Percentiles rank a stretch among this genome's conserved stretches.
Conservation (phyloP, 2,797 vertebrate genomes). For the Pyrocephalus nanus region DNA sequence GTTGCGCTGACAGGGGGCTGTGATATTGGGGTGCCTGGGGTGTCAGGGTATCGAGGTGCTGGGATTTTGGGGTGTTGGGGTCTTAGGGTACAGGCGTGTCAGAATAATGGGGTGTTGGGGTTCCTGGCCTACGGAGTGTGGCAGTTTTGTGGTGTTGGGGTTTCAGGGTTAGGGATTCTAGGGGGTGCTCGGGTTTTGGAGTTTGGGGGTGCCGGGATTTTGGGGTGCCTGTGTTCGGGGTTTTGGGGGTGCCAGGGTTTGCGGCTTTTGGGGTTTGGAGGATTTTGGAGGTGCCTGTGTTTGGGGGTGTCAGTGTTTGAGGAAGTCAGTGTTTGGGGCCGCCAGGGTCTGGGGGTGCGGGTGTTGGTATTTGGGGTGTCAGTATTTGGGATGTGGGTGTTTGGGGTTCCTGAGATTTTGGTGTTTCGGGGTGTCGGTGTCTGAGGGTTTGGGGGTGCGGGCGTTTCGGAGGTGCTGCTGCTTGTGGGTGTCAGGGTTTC, state of each 20-base stretch:
- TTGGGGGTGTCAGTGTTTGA: background rate
- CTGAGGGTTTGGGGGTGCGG: background rate
- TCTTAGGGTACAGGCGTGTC: fast-evolving
- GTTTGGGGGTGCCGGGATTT: background rate
- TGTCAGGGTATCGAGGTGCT: background rate
- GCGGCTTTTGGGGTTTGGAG: background rate
- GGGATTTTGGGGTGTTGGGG: background rate
- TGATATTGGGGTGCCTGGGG: background rate
- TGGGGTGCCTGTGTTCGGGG: background rate
- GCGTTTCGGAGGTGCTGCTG: background rate
- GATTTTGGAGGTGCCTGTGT: background rate
- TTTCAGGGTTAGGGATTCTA: background rate
- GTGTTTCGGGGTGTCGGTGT: background rate
- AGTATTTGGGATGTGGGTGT: background rate
- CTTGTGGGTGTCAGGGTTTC: background rate
- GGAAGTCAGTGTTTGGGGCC: background rate
- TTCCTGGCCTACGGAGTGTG: background rate
- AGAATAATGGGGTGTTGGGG: too few species aligned
- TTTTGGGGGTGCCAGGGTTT: background rate
- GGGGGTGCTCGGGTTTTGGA: background rate
- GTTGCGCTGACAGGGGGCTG: fast-evolving
- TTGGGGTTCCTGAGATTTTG: background rate
- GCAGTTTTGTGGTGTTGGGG: background rate
- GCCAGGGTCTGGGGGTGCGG: too few species aligned
- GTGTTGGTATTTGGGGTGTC: background rate